Base-by-base conservation (phyloP, 2,113 vertebrate species). In the Ceyx melanurus region DNA sequence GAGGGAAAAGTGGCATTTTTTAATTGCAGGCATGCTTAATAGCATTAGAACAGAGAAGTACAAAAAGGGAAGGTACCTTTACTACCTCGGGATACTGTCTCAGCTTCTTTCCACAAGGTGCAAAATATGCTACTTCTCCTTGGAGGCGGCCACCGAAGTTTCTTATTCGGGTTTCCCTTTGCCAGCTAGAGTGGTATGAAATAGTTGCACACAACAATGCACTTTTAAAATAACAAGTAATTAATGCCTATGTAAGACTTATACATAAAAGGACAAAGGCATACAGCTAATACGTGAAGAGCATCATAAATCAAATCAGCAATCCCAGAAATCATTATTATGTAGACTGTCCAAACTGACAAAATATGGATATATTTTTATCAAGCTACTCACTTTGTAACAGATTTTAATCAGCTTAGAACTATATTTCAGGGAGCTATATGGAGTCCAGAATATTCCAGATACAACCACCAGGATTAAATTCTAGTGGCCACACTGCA, bases 101-200 rank as follows among this genome's bases (percentile, higher is more conserved):
- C 86, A 99, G 97, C 96, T 99, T 99, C 97, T 99, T 99, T 67
- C 99, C 99, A 97, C 99, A 99, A 17, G 99, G 99, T 89, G 99
- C 98, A 94, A 98, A 99, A 97, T 99, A 99, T 5, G 98, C 97
- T 83, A 99, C 99, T 96, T 99, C 98, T 94, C 99, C 99, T 94
- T 99, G 99, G 74, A 99, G 97, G 46, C 98, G 99, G 53, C 98
- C 99, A 75, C 98, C 97, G 5, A 98, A 97, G 82, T 97, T 98
- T 93, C 97, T 98, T 97, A 99, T 98, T 83, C 98, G 98, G 16
- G 98, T 99, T 98, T 99, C 99, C 97, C 99, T 98, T 90, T 98
- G 98, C 99, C 99, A 99, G 92, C 99, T 99, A 93, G 16, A 93
- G 54, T 78, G 96, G 94, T 11, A 94, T 19, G 89, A 97, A 97